Conservation (phyloP, 2,113 vertebrate species). For the Coreoperca whiteheadi region DNA sequence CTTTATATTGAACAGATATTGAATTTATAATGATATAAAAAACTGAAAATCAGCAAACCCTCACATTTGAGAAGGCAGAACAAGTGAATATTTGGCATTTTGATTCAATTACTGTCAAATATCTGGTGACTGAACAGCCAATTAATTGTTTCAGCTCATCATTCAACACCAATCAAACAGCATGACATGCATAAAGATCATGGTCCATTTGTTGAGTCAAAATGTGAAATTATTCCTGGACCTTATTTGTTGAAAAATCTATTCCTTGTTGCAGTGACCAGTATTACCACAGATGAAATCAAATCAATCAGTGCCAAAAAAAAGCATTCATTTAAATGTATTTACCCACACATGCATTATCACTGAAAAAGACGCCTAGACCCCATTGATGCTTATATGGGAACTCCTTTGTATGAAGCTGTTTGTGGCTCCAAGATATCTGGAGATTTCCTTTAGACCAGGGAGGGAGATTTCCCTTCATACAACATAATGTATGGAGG, state of each 20-base stretch:
- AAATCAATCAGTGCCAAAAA: slow-evolving; percentile 5
- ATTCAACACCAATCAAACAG: slow-evolving; percentile 38
- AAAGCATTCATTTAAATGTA: background rate
- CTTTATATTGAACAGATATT: background rate
- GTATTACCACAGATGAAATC: background rate
- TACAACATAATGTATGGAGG: too few relatives aligned
- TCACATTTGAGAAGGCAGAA: too few relatives aligned
- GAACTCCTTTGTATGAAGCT: too few relatives aligned
- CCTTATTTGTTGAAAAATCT: background rate
- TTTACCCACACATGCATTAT: background rate
- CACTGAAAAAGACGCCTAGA: background rate
- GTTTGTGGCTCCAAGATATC: background rate
- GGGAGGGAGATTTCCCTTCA: too few relatives aligned
- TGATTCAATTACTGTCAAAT: background rate
- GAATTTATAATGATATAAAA: background rate
- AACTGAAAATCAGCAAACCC: background rate
- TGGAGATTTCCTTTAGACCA: background rate
- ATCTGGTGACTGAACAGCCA: background rate
- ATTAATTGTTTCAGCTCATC: background rate
- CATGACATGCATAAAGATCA: slow-evolving; percentile 5
- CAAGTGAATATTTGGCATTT: slow-evolving; percentile 18
- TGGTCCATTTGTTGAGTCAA: slow-evolving; percentile 20
- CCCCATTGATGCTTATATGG: too few relatives aligned
- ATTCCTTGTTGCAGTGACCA: background rate
- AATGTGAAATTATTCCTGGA: background rate